Conservation (phyloP, 2,888 invertebrate genomes). For the Nomada lathburiana region DNA sequence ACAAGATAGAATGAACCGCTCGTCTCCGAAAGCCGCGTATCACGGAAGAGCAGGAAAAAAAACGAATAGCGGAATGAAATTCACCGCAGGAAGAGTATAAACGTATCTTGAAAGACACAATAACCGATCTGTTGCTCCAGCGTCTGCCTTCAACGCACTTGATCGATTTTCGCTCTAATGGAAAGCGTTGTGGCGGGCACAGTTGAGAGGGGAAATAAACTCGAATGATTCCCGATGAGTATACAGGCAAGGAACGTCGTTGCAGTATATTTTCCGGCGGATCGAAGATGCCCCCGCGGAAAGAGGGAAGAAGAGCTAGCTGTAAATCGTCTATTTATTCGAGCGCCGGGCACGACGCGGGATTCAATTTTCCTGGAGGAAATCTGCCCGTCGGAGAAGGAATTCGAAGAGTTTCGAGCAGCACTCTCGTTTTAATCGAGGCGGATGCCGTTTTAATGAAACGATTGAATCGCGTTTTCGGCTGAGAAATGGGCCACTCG, state of each 20-base stretch:
- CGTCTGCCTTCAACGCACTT: background rate
- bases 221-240: constrained; percentile 40
- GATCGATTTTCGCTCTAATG: constrained; percentile 43
- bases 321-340: constrained; percentile 48
- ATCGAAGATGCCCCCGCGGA: background rate
- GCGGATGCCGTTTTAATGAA: constrained; percentile 40
- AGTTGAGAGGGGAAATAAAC: constrained; percentile 38
- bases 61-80: constrained; percentile 26
- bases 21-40: background rate
- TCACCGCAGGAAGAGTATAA: constrained; percentile 4
- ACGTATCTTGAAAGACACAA: constrained; percentile 12
- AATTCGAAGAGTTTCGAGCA: constrained; percentile 21
- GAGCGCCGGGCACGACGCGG: constrained; percentile 7
- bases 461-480: constrained; percentile 18
- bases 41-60: background rate
- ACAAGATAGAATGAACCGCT: background rate
- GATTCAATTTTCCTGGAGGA: constrained; percentile 38
- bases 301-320: background rate
- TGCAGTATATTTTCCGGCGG: background rate
- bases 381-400: constrained; percentile 9
- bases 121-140: constrained; percentile 46
- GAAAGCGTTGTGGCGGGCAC: constrained; percentile 36
- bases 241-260: constrained; percentile 9
- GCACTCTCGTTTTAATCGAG: constrained; percentile 27
- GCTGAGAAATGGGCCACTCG: constrained; percentile 18